Base-by-base conservation (phyloP, 2,113 vertebrate species). In the Sakesphorus luctuosus region DNA sequence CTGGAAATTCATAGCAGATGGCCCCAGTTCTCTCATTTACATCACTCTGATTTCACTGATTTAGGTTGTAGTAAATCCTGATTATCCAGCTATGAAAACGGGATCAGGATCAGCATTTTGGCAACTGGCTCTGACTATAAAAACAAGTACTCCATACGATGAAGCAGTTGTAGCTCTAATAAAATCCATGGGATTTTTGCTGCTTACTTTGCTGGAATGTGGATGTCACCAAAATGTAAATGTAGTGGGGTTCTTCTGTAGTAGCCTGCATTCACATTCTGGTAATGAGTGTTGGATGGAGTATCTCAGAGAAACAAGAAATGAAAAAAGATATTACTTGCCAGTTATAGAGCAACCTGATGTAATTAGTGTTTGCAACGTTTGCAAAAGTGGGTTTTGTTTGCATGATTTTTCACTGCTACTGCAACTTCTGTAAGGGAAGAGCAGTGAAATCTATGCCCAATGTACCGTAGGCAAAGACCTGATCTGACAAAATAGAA, bases 401-500 rank as follows among this genome's bases (percentile, higher is more conserved):
- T 89, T 81, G 43, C 75, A 50, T 73, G 56, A 84, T 88, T 93
- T 95, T 93, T 86, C 52, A 74, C 26, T 74, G 52, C 79, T 83
- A 28, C 75, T 74, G 65, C 56, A 90, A 52, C 69, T 85, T 93
- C 61, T 62, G 44, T 50, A 49, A 62, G 61, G n/a, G 58, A 38
- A 50, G 43, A 85, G 18, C 31, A 81, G 66, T 62, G 83, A 90
- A 96, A 87, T 87, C 62, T 84, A 7, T 89, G 67, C 73, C 73
- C 33, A 61, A 13, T 0, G 1, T 62, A 79, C 46, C 33, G 10
- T 8, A 69, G 62, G n/a, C 58, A 90, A 88, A 94, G 61, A 68
- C 88, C 66, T 90, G 65, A 79, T 94, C 47, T 94, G 85, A 95
- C 90, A 90, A 89, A 96, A 96, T 61, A 79, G 81, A 93, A 61